Evolutionary conservation across 2,888 invertebrate genomes (phyloP).

Genomic region (Tenodera sinensis): DNA sequence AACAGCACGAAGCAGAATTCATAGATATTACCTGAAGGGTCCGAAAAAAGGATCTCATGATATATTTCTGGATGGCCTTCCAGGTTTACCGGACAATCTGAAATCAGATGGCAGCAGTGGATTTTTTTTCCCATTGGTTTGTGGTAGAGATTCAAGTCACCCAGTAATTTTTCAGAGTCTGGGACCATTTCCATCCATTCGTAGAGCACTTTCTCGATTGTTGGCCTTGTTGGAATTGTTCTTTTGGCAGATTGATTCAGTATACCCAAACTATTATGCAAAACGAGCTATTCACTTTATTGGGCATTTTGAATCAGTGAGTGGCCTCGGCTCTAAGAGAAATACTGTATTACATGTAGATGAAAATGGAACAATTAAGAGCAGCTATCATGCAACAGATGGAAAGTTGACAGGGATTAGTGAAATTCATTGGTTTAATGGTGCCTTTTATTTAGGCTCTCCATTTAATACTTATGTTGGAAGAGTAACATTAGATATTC

Average conservation of each 20-base stretch:
- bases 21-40: constrained; percentile 72
- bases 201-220: constrained; percentile 62
- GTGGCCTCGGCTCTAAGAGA: constrained; percentile 45
- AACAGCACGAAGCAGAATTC: constrained; percentile 60
- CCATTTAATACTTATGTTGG: constrained; percentile 65
- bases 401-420: constrained; percentile 53
- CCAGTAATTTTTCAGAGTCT: constrained; percentile 56
- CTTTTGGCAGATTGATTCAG: constrained; percentile 58
- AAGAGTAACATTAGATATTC: constrained; percentile 53
- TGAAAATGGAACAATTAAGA: constrained; percentile 67
- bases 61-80: constrained; percentile 75
- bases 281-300: constrained; percentile 60
- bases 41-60: constrained; percentile 74
- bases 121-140: constrained; percentile 59
- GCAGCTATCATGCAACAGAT: constrained; percentile 62
- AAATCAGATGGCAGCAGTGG: constrained; percentile 58
- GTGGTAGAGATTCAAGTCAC: constrained; percentile 53
- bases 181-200: constrained; percentile 57
- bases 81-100: constrained; percentile 70
- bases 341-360: constrained; percentile 63
- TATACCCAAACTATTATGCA: constrained; percentile 63
- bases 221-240: constrained; percentile 58
- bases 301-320: constrained; percentile 58
- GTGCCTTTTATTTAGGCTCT: constrained; percentile 48
- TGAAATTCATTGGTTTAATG: constrained; percentile 57